Conservation (phyloP, 2,113 vertebrate species). For the mouse (Mus musculus) region GRCm39 chr5:90268001-90268500, state of each 20-base stretch:
- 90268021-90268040: too few species aligned
- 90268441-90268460: background rate
- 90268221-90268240: background rate
- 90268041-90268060: too few species aligned
- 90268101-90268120: background rate
- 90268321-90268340: background rate
- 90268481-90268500: background rate
- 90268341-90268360: conserved; percentile 36
- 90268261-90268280: background rate
- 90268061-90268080: background rate
- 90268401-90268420: background rate
- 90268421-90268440: background rate
- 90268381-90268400: background rate
- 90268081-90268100: background rate
- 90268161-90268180: too few species aligned
- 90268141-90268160: background rate
- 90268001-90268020: too few species aligned
- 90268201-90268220: background rate
- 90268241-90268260: background rate
- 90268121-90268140: too few species aligned
- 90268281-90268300: background rate
- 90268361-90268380: background rate
- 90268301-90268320: background rate
- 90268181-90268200: background rate
- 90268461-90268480: background rate